phyloP scores from a whole-genome alignment of 2,113 vertebrate genomes.

The Emydocephalus ijimae region DNA sequence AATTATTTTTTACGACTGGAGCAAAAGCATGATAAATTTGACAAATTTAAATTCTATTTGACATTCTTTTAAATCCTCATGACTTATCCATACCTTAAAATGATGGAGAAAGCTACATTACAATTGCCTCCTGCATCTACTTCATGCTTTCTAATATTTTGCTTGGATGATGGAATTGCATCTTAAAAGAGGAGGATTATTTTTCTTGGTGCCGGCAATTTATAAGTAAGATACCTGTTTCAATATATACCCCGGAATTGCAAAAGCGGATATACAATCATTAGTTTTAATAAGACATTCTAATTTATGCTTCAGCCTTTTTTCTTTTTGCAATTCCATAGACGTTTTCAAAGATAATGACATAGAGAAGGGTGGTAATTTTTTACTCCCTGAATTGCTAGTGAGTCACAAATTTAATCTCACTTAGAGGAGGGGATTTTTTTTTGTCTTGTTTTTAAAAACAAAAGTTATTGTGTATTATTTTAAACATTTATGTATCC shows the following conservation, averaged over 20 bases:
- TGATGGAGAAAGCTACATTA: neutral
- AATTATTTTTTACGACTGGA: neutral
- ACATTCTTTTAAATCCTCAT: neutral
- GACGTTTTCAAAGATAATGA: neutral
- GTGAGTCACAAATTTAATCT: neutral
- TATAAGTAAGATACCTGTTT: neutral
- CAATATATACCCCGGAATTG: neutral
- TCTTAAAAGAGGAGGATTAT: neutral
- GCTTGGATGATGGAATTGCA: neutral
- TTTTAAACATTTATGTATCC: neutral
- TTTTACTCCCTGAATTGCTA: neutral
- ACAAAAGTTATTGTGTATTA: neutral
- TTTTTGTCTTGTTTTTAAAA: neutral
- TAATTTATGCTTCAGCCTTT: neutral
- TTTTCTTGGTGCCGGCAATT: neutral
- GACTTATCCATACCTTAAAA: neutral
- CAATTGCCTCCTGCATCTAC: neutral
- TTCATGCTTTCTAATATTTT: neutral
- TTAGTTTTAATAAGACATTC: constrained; percentile 2
- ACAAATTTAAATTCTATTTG: neutral
- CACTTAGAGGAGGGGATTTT: neutral
- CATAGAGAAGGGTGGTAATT: neutral
- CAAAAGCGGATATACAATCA: neutral
- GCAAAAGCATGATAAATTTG: neutral
- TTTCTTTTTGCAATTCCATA: neutral